Conservation (phyloP, 2,797 vertebrate genomes). For the Crypturellus tataupa region DNA sequence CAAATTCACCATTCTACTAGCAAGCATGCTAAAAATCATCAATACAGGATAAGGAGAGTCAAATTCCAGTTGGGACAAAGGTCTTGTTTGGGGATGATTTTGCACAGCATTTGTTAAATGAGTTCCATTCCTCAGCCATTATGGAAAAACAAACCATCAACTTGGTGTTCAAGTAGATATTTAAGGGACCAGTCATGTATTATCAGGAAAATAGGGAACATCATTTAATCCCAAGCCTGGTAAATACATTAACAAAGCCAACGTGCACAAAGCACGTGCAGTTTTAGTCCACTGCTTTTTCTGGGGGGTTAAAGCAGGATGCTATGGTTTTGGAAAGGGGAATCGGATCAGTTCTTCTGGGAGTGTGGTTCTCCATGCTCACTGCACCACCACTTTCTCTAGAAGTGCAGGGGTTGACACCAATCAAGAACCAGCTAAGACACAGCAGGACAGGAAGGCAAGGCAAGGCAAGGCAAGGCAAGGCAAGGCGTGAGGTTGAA, state of each 20-base stretch:
- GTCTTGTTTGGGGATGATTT: neutral
- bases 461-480: fast-evolving
- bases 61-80: neutral
- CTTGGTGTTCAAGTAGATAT: neutral
- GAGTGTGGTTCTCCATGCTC: neutral
- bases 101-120: neutral
- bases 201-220: neutral
- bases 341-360: neutral
- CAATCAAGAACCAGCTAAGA: neutral
- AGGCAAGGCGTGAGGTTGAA: neutral
- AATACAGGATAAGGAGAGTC: neutral
- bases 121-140: neutral
- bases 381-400: neutral
- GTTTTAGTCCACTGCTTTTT: neutral
- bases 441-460: neutral
- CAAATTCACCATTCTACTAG: neutral
- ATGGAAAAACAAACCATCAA: neutral
- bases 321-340: neutral
- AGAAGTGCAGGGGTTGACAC: neutral
- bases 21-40: neutral
- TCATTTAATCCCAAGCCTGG: fast-evolving
- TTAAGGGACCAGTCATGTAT: neutral
- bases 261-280: neutral
- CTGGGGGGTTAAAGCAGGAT: neutral
- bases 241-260: neutral